A percentile compares a stretch with the other conserved stretches of the same genome.
Evolutionary conservation across 2,797 vertebrate species (phyloP).

Genomic region (Arnoldichthys spilopterus): DNA sequence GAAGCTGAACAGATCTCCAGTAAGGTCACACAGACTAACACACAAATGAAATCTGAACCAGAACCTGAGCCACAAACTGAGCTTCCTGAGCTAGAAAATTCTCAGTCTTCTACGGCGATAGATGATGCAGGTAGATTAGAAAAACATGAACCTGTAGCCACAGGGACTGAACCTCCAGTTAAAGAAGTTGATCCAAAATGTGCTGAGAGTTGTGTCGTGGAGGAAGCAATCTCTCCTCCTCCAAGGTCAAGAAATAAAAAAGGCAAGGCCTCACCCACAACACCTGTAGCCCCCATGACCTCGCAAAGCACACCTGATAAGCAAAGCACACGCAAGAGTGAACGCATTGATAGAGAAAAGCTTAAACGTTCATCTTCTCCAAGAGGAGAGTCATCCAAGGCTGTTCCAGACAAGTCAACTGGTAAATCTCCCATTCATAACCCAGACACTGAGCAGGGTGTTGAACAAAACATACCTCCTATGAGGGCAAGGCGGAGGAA

Average conservation of each 20-base stretch:
- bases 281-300: slow-evolving; percentile 63
- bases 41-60: slow-evolving; percentile 71
- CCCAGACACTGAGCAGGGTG: slow-evolving; percentile 78
- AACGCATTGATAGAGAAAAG: slow-evolving; percentile 96
- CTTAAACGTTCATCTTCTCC: slow-evolving; percentile 91
- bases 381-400: slow-evolving; percentile 85
- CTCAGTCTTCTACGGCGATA: slow-evolving; percentile 61
- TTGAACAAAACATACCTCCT: slow-evolving; percentile 84
- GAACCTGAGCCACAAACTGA: slow-evolving; percentile 67
- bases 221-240: slow-evolving; percentile 76
- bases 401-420: slow-evolving; percentile 79
- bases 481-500: slow-evolving; percentile 90
- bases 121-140: slow-evolving; percentile 60
- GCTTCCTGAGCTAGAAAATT: slow-evolving; percentile 61
- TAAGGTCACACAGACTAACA: slow-evolving; percentile 77
- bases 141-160: slow-evolving; percentile 68
- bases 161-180: slow-evolving; percentile 59
- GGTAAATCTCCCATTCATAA: slow-evolving; percentile 89
- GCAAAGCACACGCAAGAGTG: slow-evolving; percentile 92
- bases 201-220: slow-evolving; percentile 73
- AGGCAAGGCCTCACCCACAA: slow-evolving; percentile 78
- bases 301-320: slow-evolving; percentile 79
- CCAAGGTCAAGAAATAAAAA: slow-evolving; percentile 91
- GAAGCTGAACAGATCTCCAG: slow-evolving; percentile 69
- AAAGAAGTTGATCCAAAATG: slow-evolving; percentile 69